Percentiles rank a stretch among this genome's conserved stretches.
These are phyloP conservation scores for Ormyrus thymus DNA, from an alignment of 2,888 invertebrate species.

Conservation along the genomic window DNA sequence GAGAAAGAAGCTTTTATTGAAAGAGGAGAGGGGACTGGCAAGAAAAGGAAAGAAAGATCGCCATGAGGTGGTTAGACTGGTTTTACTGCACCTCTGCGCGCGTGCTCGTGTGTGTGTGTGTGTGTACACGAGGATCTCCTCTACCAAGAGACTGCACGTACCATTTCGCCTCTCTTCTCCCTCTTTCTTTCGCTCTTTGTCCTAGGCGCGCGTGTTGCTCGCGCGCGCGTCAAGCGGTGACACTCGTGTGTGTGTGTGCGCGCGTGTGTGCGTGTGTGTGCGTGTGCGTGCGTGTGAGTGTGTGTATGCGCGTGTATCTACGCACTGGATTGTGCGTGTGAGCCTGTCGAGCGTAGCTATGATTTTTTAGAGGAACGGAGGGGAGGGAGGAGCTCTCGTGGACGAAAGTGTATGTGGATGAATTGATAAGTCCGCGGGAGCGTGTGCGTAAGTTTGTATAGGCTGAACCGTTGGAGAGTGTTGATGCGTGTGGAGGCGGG, in stretches of 20 bases:
- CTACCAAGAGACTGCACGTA: conserved; percentile 35
- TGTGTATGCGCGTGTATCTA: no score
- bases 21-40: conserved; percentile 36
- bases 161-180: conserved; percentile 45
- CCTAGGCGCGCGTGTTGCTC: conserved; percentile 41
- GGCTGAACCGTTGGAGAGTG: conserved; percentile 54
- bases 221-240: conserved; percentile 43
- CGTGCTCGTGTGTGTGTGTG: conserved; percentile 56
- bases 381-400: conserved; percentile 27
- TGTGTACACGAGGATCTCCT: conserved; percentile 45
- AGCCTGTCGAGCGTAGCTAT: not conserved
- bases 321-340: no score
- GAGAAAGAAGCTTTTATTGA: conserved; percentile 53
- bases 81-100: conserved; percentile 65
- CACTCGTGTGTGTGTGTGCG: not conserved
- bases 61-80: conserved; percentile 75
- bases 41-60: conserved; percentile 71
- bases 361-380: conserved; percentile 44
- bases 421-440: conserved; percentile 32
- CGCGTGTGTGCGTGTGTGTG: no score
- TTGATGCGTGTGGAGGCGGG: conserved; percentile 63
- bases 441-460: conserved; percentile 41
- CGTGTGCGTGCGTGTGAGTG: not conserved
- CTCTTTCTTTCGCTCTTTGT: conserved; percentile 51
- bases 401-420: conserved; percentile 44